Evolutionary conservation across 2,888 invertebrate species (phyloP).

Genomic region (Creontiades dilutus): DNA sequence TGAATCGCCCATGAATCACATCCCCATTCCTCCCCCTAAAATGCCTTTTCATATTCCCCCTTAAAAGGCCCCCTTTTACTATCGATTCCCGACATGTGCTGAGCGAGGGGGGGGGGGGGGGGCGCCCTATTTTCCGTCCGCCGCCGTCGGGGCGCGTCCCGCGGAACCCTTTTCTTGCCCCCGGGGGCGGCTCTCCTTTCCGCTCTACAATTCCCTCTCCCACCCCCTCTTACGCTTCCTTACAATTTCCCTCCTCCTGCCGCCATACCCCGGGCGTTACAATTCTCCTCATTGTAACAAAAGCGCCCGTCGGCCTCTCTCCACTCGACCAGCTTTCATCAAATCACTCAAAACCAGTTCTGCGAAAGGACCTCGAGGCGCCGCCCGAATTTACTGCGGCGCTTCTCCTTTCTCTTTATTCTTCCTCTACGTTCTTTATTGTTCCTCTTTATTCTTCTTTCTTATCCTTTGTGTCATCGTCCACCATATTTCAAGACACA

Average conservation of each 20-base stretch:
- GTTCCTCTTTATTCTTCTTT: not conserved
- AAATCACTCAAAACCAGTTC: constrained; percentile 31
- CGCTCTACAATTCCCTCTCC: not conserved
- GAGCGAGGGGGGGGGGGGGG: not conserved
- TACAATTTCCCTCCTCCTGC: not conserved
- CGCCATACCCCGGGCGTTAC: not conserved
- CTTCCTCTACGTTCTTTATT: not conserved
- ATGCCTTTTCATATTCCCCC: too few relatives aligned
- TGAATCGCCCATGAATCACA: not conserved
- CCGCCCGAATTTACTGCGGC: constrained; percentile 13
- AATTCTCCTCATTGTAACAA: not conserved
- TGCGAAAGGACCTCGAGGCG: not conserved
- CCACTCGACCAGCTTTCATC: not conserved
- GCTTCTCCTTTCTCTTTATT: not conserved
- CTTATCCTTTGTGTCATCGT: not conserved
- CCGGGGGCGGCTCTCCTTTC: not conserved
- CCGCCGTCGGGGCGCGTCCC: not conserved
- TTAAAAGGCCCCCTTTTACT: not conserved
- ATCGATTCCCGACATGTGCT: not conserved
- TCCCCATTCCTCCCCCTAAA: too few relatives aligned
- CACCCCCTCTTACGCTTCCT: not conserved
- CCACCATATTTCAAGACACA: too few relatives aligned
- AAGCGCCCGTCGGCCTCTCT: not conserved
- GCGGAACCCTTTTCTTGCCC: not conserved
- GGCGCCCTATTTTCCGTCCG: not conserved